Evolutionary conservation across 2,888 invertebrate genomes (phyloP), one percentile per base, ranked within the genome.

Genomic region (Entomobrya proxima): DNA sequence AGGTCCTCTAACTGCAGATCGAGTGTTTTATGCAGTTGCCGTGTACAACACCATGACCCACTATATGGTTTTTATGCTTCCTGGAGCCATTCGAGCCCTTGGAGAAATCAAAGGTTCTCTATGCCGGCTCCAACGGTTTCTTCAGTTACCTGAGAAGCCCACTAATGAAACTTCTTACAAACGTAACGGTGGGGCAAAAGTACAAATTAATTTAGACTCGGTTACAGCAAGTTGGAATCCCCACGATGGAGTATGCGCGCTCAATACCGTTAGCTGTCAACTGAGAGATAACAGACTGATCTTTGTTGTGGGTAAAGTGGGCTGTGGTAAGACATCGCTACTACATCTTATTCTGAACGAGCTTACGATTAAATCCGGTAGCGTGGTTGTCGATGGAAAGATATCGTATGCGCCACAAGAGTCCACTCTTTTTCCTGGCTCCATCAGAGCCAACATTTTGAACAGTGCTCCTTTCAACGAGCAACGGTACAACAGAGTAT

Each of bases 381-480:
- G 86, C 11, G 88, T 92, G 5, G 89, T 90, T 24, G 90, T 92
- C 2, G 89, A 89, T 6, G 93, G 93, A 30, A 91, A 90, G 21
- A 88, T 93, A 7, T 92, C 93, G 0, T 93, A 89, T 77, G 88
- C 88, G 2, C 77, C 87, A 1, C 90, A 90, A 85, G 89, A 88
- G 47, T 94, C 97, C 0, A 97, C 96, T 96, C 92, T 95, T 1
- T 95, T 95, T 89, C 93, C 94, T 11, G 94, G 94, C 0, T 96
- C 96, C 87, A 95, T 99, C 0, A 93, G 96, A 9, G 97, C 98
- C 91, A 99, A 99, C 92, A 97, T 99, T 88, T 92, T 98, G 1
- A 98, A 99, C 92, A 98, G 98, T 0, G 94, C 94, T 90, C 93
- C 94, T 87, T 93, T 91, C 88, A 92, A 93, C 75, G 91, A 91